Base-by-base conservation (phyloP, 2,797 vertebrate species). In the Dicrostonyx torquatus region DNA sequence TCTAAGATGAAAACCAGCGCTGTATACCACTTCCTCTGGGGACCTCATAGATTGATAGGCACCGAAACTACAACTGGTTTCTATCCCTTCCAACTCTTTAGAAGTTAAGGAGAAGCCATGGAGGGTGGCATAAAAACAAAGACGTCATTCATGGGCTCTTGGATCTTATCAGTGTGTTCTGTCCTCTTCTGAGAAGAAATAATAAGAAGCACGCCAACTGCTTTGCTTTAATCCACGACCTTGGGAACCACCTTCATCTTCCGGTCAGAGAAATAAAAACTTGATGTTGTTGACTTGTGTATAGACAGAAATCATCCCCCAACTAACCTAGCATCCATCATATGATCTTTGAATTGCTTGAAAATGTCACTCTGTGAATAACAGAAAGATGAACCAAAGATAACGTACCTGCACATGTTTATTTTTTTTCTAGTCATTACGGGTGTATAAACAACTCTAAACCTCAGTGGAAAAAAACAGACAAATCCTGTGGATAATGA, bases 231-330 rank as follows among this genome's bases (percentile, higher is more conserved):
- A 77, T 9, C 48, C 48, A 3, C 84, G 24, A 86, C 31, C 78
- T 97, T 96, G 80, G 93, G 94, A 97, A 43, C 2, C 77, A 31
- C n/a, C 15, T 96, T 97, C 20, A 50, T 96, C 14, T 93, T 88
- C 77, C 55, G 83, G 94, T n/a, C 22, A 64, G 86, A 97, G 82
- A 97, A 84, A 18, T 8, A 93, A 94, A 94, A 93, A 87, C 64
- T 50, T 0, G 84, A 40, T 73, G 75, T 78, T 45, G 64, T 29
- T 89, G 76, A 89, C 86, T 91, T 60, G 75, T 80, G 24, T n/a
- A 13, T 43, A 29, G 79, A 29, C 80, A 94, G 94, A 79, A 95
- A 91, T 80, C 62, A 80, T 48, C 6, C 22, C 60, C 13, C 58
- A 34, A 9, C 18, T 31, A 26, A 18, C 22, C 26, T 92, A 58